A percentile compares a stretch with the other conserved stretches of the same genome.
Conservation (phyloP, 2,113 vertebrate genomes). For the Gnathonemus echidnorhynchus region DNA sequence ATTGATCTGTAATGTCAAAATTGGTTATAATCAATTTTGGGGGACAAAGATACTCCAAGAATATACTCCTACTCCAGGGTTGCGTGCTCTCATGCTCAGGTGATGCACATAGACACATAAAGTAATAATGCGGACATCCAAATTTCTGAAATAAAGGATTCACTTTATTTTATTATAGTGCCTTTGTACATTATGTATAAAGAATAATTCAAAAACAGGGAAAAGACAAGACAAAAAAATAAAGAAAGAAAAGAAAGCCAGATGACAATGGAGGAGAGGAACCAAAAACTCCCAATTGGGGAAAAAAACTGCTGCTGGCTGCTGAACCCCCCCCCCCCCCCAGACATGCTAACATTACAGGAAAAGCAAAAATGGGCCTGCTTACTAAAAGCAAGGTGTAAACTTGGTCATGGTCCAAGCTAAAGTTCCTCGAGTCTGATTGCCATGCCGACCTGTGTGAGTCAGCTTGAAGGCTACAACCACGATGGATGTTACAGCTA, state of each 20-base stretch:
- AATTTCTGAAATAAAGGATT: neutral
- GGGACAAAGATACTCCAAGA: neutral
- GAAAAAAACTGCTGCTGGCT: neutral
- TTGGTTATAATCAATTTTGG: neutral
- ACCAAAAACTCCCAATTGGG: neutral
- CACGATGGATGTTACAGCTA: no score
- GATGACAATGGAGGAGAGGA: neutral
- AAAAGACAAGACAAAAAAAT: neutral
- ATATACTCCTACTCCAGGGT: neutral
- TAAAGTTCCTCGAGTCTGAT: no score
- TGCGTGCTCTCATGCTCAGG: neutral
- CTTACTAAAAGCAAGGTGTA: no score
- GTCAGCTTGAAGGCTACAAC: no score
- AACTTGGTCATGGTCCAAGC: no score
- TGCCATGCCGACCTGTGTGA: no score
- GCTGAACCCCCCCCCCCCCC: no score
- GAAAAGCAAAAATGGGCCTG: no score
- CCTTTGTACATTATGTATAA: neutral
- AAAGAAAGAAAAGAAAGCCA: neutral
- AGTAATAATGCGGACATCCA: neutral
- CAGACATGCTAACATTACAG: no score
- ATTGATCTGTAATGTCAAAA: neutral
- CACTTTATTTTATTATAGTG: neutral
- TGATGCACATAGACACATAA: neutral
- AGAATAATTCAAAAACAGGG: neutral